phyloP scores from a whole-genome alignment of 2,113 vertebrate genomes.

The Coturnix japonica region DNA sequence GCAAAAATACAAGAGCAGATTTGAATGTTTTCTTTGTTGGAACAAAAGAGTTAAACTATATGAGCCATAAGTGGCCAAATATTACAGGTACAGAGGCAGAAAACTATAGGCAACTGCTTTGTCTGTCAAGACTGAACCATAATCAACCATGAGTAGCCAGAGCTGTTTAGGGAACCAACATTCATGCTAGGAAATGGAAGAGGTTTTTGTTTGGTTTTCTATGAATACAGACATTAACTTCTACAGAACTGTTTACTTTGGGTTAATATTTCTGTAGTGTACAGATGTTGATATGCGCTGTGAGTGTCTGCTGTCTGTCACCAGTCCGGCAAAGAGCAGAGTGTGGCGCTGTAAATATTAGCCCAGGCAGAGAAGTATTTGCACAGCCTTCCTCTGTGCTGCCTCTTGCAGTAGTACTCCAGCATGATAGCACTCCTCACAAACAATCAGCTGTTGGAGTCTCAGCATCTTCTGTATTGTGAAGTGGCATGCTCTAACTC shows the following conservation, averaged over 20 bases:
- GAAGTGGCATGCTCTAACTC: background rate
- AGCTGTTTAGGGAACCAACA: background rate
- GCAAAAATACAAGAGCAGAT: background rate
- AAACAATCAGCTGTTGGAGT: background rate
- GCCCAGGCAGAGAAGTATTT: conserved; percentile 31
- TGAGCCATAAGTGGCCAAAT: background rate
- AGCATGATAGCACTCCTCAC: background rate
- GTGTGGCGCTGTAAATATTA: conserved; percentile 47
- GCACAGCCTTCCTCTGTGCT: conserved; percentile 12
- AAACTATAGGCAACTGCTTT: background rate
- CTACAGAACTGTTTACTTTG: conserved; percentile 51
- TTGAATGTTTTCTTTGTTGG: background rate
- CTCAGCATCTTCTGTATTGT: background rate
- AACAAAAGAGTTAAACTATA: background rate
- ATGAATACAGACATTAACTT: conserved; percentile 47
- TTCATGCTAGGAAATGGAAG: conserved; percentile 10
- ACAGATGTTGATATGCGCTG: conserved; percentile 49
- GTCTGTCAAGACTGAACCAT: background rate
- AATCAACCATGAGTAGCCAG: background rate
- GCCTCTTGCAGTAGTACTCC: background rate
- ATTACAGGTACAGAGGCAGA: background rate
- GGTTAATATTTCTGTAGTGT: conserved; percentile 62
- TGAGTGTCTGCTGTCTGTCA: conserved; percentile 33
- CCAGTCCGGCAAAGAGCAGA: background rate
- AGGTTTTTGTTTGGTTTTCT: conserved; percentile 46